These are phyloP conservation scores for Pelmatolapia mariae DNA, from an alignment of 2,113 vertebrate genomes.

Conservation along the genomic window DNA sequence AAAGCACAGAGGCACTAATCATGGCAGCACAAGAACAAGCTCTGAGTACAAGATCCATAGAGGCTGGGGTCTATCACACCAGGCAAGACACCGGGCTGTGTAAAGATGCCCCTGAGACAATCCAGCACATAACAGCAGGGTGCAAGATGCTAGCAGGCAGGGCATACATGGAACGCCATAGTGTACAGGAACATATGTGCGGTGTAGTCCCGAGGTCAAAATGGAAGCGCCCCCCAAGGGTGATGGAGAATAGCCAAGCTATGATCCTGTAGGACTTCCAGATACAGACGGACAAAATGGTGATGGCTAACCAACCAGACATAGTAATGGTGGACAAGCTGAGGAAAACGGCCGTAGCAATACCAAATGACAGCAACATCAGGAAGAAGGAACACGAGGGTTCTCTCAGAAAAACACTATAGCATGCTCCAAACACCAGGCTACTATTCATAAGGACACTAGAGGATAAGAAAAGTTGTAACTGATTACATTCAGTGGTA, in stretches of 20 bases:
- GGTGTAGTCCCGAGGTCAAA: no score
- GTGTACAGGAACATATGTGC: not conserved
- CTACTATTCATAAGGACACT: not conserved
- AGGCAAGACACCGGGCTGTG: not conserved
- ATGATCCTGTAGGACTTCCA: not conserved
- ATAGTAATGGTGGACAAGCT: not conserved
- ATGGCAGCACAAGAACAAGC: not conserved
- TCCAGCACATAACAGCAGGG: not conserved
- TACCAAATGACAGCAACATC: not conserved
- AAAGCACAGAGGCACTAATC: rapidly evolving
- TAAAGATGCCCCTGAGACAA: not conserved
- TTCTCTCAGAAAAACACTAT: not conserved
- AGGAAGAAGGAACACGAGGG: not conserved
- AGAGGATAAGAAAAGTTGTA: not conserved
- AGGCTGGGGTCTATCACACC: not conserved
- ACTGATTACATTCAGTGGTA: not conserved
- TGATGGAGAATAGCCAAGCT: rapidly evolving
- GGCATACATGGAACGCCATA: not conserved
- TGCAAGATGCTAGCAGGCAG: not conserved
- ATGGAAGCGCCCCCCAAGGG: no score
- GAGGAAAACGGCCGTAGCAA: not conserved
- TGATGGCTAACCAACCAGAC: not conserved
- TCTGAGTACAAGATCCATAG: rapidly evolving
- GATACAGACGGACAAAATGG: not conserved
- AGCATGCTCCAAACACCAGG: not conserved